Evolutionary conservation across 2,797 vertebrate species (phyloP), one percentile per base, ranked within the genome.

Genomic region (Phalanger gymnotis): DNA sequence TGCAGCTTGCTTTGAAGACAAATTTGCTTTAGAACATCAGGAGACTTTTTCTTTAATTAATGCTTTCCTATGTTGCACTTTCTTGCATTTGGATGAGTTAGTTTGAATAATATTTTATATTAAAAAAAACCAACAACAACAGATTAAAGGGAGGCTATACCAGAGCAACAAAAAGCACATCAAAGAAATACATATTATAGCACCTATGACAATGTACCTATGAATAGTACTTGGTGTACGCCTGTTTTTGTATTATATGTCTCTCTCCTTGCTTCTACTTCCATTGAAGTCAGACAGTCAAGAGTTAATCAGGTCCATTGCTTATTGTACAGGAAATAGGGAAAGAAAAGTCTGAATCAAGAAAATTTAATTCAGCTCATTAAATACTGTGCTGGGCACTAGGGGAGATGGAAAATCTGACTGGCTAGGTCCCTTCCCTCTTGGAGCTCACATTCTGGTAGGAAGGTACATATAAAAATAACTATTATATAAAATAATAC

Each of bases 1-100:
- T 94, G 94, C 96, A 96, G 81, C 95, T 97, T 97, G 96, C 96
- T 96, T 98, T 97, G 92, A 95, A 97, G 97, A 96, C 89, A 95
- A 95, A 97, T 92, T 93, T 96, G 90, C 96, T 95, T 94, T 94
- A 94, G 52, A 97, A 87, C 93, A 95, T 94, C 95, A 47, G 97
- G 96, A 90, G 27, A 94, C 57, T 94, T 97, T 96, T 93, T 95
- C 1, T 27, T 97, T 96, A 96, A 95, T 90, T 95, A 98, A 97
- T 90, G 94, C 91, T 96, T 96, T 28, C 2, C 9, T 66, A 96
- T 51, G 10, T 47, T 81, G 73, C 94, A 94, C 27, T 91, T 97
- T 95, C 93, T 96, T 92, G 6, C 0, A 91, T 97, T 98, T 94
- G 96, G 54, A 94, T 57, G 54, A 95, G 92, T 93, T 90, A 1